phyloP scores from a whole-genome alignment of 2,797 vertebrate species.

The Nannoperca australis region DNA sequence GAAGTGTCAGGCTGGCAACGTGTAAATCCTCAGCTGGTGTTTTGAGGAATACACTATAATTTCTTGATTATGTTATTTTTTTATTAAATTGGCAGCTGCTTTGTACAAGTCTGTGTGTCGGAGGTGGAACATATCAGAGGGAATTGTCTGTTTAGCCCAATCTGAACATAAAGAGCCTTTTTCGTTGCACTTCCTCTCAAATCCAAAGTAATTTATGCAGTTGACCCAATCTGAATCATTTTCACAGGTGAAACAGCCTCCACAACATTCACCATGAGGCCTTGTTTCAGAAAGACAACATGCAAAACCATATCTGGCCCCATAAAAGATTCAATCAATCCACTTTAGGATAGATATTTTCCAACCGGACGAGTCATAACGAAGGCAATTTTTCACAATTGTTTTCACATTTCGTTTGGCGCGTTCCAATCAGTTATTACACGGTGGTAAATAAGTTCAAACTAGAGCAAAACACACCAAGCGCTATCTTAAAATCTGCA shows the following conservation, averaged over 20 bases:
- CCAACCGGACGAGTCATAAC: background rate
- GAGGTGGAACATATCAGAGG: background rate
- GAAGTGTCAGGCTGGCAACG: constrained; percentile 16
- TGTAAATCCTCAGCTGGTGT: constrained; percentile 15
- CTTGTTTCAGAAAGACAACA: background rate
- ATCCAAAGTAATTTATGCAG: constrained; percentile 10
- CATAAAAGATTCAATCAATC: constrained; percentile 30
- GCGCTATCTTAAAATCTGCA: constrained; percentile 35
- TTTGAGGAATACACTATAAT: constrained; percentile 18
- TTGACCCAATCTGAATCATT: background rate
- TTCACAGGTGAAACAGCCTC: background rate
- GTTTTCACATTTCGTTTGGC: background rate
- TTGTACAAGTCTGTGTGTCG: constrained; percentile 7
- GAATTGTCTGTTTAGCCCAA: background rate
- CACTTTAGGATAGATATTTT: background rate
- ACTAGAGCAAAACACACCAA: constrained; percentile 31
- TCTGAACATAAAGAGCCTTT: constrained; percentile 13
- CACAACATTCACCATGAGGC: background rate
- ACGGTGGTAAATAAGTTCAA: constrained; percentile 28
- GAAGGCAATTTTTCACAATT: background rate
- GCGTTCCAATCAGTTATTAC: constrained; percentile 6
- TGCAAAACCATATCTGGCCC: background rate
- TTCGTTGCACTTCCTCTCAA: background rate
- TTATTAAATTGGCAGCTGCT: constrained; percentile 42
- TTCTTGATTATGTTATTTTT: constrained; percentile 32